Conservation (phyloP, 30 jellyfish, hydroid and myxozoan species). For the Hydra vulgaris region DNA sequence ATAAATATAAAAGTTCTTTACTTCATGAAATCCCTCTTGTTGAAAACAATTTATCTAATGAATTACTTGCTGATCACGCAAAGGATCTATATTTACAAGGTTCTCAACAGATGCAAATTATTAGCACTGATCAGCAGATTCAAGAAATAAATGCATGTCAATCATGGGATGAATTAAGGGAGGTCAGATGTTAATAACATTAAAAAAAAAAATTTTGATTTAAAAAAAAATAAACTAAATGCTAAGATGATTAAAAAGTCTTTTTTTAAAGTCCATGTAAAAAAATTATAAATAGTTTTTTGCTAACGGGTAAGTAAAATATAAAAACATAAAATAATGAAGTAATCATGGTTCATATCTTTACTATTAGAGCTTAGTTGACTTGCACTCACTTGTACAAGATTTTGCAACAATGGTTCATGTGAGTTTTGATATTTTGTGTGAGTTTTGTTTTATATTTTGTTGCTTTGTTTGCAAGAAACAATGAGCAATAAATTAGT, state of each 20-base stretch:
- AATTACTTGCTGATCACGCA: background rate
- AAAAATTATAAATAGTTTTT: too few relatives aligned
- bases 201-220: too few relatives aligned
- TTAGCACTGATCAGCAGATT: constrained; percentile 7
- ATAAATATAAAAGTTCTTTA: background rate
- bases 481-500: too few relatives aligned
- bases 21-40: background rate
- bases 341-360: background rate
- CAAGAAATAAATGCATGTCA: constrained; percentile 14
- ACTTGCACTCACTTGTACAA: constrained; percentile 52
- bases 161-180: constrained; percentile 15
- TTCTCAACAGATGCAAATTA: background rate
- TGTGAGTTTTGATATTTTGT: constrained; percentile 61
- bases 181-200: background rate
- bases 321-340: background rate
- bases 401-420: constrained; percentile 72
- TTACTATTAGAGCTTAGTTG: constrained; percentile 56
- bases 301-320: too few relatives aligned
- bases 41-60: background rate
- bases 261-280: too few relatives aligned
- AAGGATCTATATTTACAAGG: background rate
- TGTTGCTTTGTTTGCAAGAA: too few relatives aligned
- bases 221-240: constrained; percentile 8
- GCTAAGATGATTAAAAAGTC: too few relatives aligned
- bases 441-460: too few relatives aligned